Evolutionary conservation across 1,140 invertebrate genomes (phyloP).

Genomic region (Atta cephalotes): DNA sequence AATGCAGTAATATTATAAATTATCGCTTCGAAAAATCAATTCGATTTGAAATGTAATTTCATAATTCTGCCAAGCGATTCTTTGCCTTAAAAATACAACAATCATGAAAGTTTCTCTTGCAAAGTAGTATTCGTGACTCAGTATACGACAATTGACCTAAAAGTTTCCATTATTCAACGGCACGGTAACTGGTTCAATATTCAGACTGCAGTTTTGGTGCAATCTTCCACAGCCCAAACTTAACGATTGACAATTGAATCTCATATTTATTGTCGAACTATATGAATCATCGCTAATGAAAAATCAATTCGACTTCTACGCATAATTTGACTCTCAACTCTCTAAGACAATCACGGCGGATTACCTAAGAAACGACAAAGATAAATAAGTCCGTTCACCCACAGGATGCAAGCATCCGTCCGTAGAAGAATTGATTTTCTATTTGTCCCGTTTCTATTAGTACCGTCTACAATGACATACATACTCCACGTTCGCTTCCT

Average conservation of each 20-base stretch:
- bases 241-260: background rate
- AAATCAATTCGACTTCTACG: slow-evolving; percentile 55
- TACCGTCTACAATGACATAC: slow-evolving; percentile 10
- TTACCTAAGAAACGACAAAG: slow-evolving; percentile 29
- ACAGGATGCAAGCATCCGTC: slow-evolving; percentile 34
- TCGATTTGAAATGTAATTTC: background rate
- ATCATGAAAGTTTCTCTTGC: background rate
- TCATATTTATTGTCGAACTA: background rate
- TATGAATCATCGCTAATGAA: background rate
- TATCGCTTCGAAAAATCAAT: background rate
- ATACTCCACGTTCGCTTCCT: slow-evolving; percentile 12
- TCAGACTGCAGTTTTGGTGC: background rate
- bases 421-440: slow-evolving; percentile 72
- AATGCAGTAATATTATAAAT: background rate
- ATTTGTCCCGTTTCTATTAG: slow-evolving; percentile 63
- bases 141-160: background rate
- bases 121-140: background rate
- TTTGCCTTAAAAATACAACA: background rate
- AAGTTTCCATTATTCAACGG: background rate
- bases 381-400: slow-evolving; percentile 60
- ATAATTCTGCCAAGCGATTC: background rate
- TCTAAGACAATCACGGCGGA: slow-evolving; percentile 28
- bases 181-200: background rate
- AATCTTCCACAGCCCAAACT: background rate
- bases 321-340: slow-evolving; percentile 46